phyloP scores from a whole-genome alignment of 1,140 invertebrate genomes.

The Procambarus virginalis region DNA sequence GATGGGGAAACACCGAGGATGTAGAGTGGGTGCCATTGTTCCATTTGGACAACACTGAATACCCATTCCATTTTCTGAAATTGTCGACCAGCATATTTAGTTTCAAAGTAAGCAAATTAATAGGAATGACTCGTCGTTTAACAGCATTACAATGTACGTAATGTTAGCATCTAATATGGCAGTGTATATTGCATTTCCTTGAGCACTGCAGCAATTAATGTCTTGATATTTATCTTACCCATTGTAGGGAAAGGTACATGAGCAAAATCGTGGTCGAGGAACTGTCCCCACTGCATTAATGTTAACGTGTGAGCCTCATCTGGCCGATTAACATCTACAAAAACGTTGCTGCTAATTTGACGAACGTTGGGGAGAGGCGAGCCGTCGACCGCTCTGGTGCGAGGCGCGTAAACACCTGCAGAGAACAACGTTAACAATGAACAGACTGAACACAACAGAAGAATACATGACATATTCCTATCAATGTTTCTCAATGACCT shows the following conservation, averaged over 20 bases:
- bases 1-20: conserved; percentile 78
- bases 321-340: conserved; percentile 79
- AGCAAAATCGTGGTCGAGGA: conserved; percentile 90
- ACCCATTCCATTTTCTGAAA: conserved; percentile 69
- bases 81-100: too few relatives aligned
- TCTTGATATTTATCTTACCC: conserved; percentile 73
- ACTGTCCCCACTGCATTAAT: conserved; percentile 91
- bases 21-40: conserved; percentile 56
- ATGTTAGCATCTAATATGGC: too few relatives aligned
- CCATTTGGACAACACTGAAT: conserved; percentile 72
- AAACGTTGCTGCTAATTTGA: conserved; percentile 81
- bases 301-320: conserved; percentile 83
- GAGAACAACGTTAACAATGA: not conserved
- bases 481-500: too few relatives aligned
- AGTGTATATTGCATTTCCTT: too few relatives aligned
- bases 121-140: not conserved
- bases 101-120: not conserved
- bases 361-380: conserved; percentile 81
- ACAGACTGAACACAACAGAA: too few relatives aligned
- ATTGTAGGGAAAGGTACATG: conserved; percentile 80
- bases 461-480: too few relatives aligned
- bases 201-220: too few relatives aligned
- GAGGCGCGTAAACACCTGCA: conserved; percentile 79
- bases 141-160: too few relatives aligned
- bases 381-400: conserved; percentile 77